Base-by-base conservation (phyloP, 2,113 vertebrate genomes). In the Syngnathus typhle region DNA sequence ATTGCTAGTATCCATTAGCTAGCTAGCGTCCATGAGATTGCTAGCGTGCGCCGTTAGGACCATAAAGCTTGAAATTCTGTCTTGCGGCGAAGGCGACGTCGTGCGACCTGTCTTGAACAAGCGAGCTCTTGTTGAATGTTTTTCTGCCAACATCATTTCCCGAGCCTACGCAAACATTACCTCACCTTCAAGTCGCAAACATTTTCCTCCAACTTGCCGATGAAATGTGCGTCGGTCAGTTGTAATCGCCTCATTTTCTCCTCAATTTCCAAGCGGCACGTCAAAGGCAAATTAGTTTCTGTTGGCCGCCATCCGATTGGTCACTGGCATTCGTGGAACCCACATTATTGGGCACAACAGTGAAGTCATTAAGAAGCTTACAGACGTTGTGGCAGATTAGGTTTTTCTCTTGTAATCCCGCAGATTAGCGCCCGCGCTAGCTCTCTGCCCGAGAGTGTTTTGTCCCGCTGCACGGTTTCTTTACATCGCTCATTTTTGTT, bases 321-420 rank as follows among this genome's bases (percentile, higher is more conserved):
- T 85, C 61, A 77, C 83, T 67, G 72, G 76, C 62, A 73, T 83
- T 80, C 71, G 83, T 85, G 82, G 85, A 85, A 81, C 81, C 81
- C 72, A 70, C 46, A 59, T 87, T 84, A 80, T 87, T 70, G 84
- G 75, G 74, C 78, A 81, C 79, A 58, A 70, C 75, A 54, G 87
- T 88, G 86, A 85, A 88, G 88, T 89, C 88, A 90, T 89, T 92
- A 91, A 92, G 91, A 85, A 89, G 88, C 87, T 93, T 91, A 91
- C 84, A 89, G 86, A 86, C 88, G 69, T 87, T 82, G 82, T 82
- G 82, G 47, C 85, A 90, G 90, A 91, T 91, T 89, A 88, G 90
- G 89, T 85, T 91, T 90, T 89, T 84, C 84, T 90, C 84, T 85
- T 88, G 86, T 92, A 93, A 92, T 92, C 90, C 87, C 60, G n/a